phyloP scores from a whole-genome alignment of 2,797 vertebrate species.

The Enteromius anoplus region DNA sequence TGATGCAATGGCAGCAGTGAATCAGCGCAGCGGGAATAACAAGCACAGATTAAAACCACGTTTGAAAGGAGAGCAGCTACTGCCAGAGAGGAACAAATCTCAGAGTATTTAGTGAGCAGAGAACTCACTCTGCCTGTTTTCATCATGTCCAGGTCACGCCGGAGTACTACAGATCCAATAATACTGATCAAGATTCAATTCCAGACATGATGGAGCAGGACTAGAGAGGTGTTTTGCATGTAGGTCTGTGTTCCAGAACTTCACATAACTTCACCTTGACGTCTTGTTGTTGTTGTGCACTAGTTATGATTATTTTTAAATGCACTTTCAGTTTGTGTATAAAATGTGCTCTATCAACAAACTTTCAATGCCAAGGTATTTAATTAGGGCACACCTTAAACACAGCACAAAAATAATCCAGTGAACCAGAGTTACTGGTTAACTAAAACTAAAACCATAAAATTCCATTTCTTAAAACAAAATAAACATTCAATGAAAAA shows the following conservation, averaged over 20 bases:
- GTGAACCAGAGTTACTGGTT: background rate
- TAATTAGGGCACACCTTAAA: background rate
- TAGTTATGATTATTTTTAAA: background rate
- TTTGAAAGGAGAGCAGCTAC: constrained; percentile 1
- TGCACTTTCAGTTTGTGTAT: background rate
- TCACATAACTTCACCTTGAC: background rate
- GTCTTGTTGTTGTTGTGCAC: background rate
- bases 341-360: background rate
- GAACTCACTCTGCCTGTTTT: background rate
- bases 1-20: constrained; percentile 46
- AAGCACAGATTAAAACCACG: background rate
- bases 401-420: background rate
- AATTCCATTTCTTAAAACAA: background rate
- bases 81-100: background rate
- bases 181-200: background rate
- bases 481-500: background rate
- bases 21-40: constrained; percentile 41
- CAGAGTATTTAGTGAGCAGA: background rate
- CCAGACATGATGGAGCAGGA: background rate
- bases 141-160: background rate
- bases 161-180: background rate
- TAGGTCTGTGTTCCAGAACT: background rate
- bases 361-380: background rate
- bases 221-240: background rate
- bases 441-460: background rate